phyloP scores from a whole-genome alignment of 2,797 vertebrate species.

The Pseudochaenichthys georgianus region DNA sequence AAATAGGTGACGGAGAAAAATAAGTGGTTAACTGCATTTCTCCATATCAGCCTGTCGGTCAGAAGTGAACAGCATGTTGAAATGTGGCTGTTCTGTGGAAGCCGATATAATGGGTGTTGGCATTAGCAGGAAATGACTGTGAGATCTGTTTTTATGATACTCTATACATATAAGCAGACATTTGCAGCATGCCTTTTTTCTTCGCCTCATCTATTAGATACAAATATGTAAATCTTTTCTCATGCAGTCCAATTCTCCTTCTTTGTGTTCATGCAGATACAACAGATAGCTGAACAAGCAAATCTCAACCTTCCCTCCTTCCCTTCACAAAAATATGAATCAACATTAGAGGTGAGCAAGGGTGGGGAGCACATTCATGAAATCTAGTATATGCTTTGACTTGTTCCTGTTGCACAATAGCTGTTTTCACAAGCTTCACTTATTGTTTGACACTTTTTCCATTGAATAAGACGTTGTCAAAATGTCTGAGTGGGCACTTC shows the following conservation, averaged over 20 bases:
- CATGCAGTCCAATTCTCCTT: background rate
- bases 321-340: conserved; percentile 40
- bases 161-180: background rate
- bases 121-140: conserved; percentile 1
- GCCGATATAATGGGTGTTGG: background rate
- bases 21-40: conserved; percentile 11
- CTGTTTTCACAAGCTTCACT: background rate
- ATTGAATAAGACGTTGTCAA: conserved; percentile 37
- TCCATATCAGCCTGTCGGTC: background rate
- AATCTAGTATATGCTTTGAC: background rate
- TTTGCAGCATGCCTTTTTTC: background rate
- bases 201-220: background rate
- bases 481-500: conserved; percentile 37
- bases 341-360: conserved; percentile 71
- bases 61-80: background rate
- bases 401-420: conserved; percentile 11
- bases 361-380: background rate
- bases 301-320: conserved; percentile 71
- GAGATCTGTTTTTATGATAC: background rate
- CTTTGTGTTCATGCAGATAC: conserved; percentile 58
- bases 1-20: background rate
- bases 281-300: conserved; percentile 57
- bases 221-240: background rate
- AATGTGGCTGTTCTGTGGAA: background rate
- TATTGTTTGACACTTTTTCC: background rate